Conservation (phyloP, 2,113 vertebrate species). For the Columba livia region DNA sequence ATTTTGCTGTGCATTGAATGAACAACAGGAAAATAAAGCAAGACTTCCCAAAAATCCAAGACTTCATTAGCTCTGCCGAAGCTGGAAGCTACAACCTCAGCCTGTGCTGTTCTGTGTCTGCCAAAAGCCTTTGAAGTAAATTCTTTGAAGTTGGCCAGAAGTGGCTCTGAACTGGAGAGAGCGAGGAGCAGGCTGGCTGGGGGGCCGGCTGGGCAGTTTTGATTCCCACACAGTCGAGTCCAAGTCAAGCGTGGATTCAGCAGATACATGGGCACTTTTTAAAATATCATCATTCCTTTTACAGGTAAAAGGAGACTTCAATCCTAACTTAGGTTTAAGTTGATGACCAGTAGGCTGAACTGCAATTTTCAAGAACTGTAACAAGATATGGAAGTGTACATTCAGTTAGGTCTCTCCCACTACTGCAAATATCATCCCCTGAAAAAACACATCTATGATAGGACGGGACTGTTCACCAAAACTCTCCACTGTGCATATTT, state of each 20-base stretch:
- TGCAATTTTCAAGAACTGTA: not conserved
- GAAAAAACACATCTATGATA: not conserved
- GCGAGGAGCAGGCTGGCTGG: not conserved
- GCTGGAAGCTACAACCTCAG: not conserved
- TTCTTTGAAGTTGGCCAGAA: constrained; percentile 69
- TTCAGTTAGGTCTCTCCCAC: not conserved
- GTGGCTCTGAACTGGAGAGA: not conserved
- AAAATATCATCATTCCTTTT: not conserved
- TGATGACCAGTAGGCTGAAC: not conserved
- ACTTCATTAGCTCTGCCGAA: not conserved
- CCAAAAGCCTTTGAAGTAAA: constrained; percentile 66
- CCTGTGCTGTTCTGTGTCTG: constrained; percentile 7
- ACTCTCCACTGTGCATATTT: not conserved
- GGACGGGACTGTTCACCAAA: not conserved
- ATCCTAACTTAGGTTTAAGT: not conserved
- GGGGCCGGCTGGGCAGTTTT: not conserved
- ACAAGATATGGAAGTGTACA: fast-evolving
- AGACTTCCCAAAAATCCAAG: not conserved
- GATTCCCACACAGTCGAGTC: not conserved
- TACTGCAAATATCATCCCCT: not conserved
- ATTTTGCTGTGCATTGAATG: not conserved
- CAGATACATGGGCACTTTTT: not conserved
- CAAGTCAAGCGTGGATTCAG: not conserved
- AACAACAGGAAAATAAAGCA: not conserved
- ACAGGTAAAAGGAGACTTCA: not conserved